phyloP scores from a whole-genome alignment of 2,797 vertebrate genomes.

The Scyliorhinus canicula region DNA sequence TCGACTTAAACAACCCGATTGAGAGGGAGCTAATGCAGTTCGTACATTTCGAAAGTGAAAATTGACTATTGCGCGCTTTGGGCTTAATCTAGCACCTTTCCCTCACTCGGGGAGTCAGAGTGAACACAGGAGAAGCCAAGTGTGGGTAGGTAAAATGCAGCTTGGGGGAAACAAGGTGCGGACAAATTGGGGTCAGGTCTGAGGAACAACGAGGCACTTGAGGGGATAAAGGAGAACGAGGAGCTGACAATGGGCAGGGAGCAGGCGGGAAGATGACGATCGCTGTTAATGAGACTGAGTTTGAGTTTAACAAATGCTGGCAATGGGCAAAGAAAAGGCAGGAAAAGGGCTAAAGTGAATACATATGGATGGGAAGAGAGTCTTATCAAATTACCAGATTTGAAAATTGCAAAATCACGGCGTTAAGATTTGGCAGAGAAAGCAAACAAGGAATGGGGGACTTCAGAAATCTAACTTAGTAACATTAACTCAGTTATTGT shows the following conservation, averaged over 20 bases:
- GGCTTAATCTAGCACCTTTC: not conserved
- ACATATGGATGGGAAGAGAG: not conserved
- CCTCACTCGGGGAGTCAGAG: not conserved
- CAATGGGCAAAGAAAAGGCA: not conserved
- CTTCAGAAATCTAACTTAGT: not conserved
- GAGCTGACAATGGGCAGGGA: constrained; percentile 12
- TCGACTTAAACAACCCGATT: constrained; percentile 6
- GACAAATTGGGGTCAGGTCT: not conserved
- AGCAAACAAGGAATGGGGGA: not conserved
- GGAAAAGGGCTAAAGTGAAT: not conserved
- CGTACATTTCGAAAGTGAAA: not conserved
- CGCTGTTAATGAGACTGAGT: not conserved
- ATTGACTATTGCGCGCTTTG: no score
- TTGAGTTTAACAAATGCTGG: not conserved
- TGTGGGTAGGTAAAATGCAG: not conserved
- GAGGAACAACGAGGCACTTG: not conserved
- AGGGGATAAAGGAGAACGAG: constrained; percentile 38
- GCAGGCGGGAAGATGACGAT: not conserved
- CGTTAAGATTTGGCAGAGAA: not conserved
- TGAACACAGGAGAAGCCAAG: not conserved
- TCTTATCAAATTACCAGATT: not conserved
- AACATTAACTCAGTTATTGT: not conserved
- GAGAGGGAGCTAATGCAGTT: not conserved
- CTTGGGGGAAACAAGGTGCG: constrained; percentile 38
- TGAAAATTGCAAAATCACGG: not conserved